A percentile compares a stretch with the other conserved stretches of the same genome.
Evolutionary conservation across 2,113 vertebrate species (phyloP).

Genomic region (Lontra canadensis): DNA sequence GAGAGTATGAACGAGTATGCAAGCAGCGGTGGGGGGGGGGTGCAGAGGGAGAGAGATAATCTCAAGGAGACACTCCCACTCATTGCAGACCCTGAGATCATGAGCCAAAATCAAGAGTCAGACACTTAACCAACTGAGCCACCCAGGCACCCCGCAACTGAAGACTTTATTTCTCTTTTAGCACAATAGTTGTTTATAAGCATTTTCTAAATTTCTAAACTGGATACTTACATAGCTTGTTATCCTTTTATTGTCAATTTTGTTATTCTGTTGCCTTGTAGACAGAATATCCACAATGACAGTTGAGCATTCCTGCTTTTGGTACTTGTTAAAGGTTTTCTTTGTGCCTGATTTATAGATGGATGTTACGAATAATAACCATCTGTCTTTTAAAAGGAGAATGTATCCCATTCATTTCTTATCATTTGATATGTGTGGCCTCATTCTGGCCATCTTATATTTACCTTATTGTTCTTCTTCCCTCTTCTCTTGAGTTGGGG

Average conservation of each 20-base stretch:
- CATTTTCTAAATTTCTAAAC: constrained; percentile 13
- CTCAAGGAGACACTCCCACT: not conserved
- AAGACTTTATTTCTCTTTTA: not conserved
- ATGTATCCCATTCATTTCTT: not conserved
- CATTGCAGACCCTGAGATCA: not conserved
- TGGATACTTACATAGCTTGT: not conserved
- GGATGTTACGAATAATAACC: not conserved
- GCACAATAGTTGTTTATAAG: not conserved
- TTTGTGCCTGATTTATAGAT: not conserved
- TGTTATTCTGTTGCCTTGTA: not conserved
- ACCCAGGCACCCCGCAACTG: not conserved
- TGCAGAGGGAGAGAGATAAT: not conserved
- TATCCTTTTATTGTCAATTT: not conserved
- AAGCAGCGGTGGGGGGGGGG: not conserved
- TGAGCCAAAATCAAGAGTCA: not conserved
- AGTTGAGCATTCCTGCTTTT: not conserved
- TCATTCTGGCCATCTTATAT: not conserved
- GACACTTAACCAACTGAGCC: not conserved
- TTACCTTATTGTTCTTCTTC: not conserved
- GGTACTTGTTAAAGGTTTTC: not conserved
- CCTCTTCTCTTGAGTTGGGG: not conserved
- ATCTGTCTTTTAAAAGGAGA: not conserved
- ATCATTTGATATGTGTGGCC: not conserved
- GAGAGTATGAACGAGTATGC: not conserved
- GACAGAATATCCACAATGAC: constrained; percentile 4